Percentiles rank a stretch among this genome's conserved stretches.
phyloP scores from a whole-genome alignment of 1,140 invertebrate genomes.

The Lasioglossum albipes region DNA sequence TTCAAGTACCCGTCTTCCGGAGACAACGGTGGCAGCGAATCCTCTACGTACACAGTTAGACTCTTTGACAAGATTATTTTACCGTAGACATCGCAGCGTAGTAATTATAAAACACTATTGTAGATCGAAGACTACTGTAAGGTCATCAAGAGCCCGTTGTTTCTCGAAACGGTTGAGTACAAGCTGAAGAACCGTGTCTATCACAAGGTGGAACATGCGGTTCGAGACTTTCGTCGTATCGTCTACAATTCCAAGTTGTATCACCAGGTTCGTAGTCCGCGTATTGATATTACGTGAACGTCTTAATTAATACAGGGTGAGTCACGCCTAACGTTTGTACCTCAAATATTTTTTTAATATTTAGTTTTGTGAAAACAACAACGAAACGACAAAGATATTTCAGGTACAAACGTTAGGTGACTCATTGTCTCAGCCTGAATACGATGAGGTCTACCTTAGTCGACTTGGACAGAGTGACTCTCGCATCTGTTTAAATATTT shows the following conservation, averaged over 20 bases:
- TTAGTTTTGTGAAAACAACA: no score
- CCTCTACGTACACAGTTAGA: slow-evolving; percentile 53
- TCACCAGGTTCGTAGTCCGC: slow-evolving; percentile 59
- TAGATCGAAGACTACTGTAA: slow-evolving; percentile 70
- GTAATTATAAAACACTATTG: slow-evolving; percentile 27
- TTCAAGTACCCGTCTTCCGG: slow-evolving; percentile 62
- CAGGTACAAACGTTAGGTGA: no score
- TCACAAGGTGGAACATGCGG: slow-evolving; percentile 67
- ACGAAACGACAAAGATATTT: no score
- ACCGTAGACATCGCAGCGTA: background rate
- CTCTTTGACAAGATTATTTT: background rate
- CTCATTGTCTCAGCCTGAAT: no score
- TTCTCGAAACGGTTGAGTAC: slow-evolving; percentile 71
- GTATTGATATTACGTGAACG: background rate
- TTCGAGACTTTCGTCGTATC: slow-evolving; percentile 72
- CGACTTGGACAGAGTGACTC: no score
- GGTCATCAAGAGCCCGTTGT: slow-evolving; percentile 69
- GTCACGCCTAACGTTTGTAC: no score
- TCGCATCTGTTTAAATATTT: no score
- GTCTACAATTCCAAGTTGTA: slow-evolving; percentile 66
- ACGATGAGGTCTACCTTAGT: no score
- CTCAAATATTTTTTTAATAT: no score
- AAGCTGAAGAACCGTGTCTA: slow-evolving; percentile 73
- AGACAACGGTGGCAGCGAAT: slow-evolving; percentile 20
- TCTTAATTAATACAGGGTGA: background rate